Percentiles rank a stretch among this genome's conserved stretches.
Conservation (phyloP, 2,113 vertebrate genomes). For the Syngnathoides biaculeatus region DNA sequence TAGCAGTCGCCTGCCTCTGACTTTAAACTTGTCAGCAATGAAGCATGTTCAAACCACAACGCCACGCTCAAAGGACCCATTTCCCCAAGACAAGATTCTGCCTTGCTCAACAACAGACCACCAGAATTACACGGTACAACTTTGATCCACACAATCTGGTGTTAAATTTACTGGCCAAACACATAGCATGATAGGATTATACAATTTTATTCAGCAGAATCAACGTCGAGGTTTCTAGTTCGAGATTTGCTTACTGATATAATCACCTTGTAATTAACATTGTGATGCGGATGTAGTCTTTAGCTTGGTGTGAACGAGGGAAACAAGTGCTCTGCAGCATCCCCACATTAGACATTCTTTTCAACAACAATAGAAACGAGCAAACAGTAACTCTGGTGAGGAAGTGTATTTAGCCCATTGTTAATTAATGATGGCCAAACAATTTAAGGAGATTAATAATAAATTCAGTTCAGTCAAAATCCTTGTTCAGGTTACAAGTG, state of each 20-base stretch:
- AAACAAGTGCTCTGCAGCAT: background rate
- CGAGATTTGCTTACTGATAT: background rate
- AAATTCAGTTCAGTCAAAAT: background rate
- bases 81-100: background rate
- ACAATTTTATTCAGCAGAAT: background rate
- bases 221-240: background rate
- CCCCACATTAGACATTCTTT: background rate
- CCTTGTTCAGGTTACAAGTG: background rate
- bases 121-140: background rate
- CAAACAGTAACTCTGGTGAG: background rate
- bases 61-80: background rate
- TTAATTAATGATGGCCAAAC: background rate
- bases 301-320: background rate
- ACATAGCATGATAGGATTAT: background rate
- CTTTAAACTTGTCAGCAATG: background rate
- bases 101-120: background rate
- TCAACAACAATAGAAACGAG: background rate
- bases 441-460: background rate
- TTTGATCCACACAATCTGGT: background rate
- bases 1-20: background rate
- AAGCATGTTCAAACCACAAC: background rate
- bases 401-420: background rate
- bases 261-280: background rate
- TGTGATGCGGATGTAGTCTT: background rate
- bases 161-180: background rate